Evolutionary conservation across 2,888 invertebrate genomes (phyloP).

Genomic region (Pseudococcus jackbeardsleyi): DNA sequence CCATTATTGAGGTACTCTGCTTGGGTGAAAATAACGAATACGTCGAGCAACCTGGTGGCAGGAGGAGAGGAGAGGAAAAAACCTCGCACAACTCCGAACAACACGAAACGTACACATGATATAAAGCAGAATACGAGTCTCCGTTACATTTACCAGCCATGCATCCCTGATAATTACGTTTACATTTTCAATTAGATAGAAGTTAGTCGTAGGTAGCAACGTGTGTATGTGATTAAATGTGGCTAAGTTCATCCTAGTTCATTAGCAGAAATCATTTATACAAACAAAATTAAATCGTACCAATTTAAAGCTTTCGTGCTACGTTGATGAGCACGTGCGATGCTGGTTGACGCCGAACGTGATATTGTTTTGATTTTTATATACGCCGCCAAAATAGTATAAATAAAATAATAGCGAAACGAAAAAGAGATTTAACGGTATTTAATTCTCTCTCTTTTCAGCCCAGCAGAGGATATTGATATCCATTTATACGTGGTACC

Average conservation of each 20-base stretch:
- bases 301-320: constrained; percentile 12
- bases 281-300: constrained; percentile 47
- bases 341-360: constrained; percentile 8
- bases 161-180: constrained; percentile 52
- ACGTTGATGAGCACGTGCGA: constrained; percentile 30
- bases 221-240: constrained; percentile 31
- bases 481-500: background rate
- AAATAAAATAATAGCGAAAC: constrained; percentile 2
- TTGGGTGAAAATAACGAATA: background rate
- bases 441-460: background rate
- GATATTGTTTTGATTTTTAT: constrained; percentile 37
- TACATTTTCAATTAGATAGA: constrained; percentile 51
- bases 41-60: background rate
- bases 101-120: constrained; percentile 33
- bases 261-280: constrained; percentile 34
- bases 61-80: background rate
- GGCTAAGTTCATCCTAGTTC: constrained; percentile 51
- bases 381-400: background rate
- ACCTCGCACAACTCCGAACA: background rate
- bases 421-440: constrained; percentile 27
- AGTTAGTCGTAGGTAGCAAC: constrained; percentile 32
- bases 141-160: constrained; percentile 43
- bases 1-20: background rate
- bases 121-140: constrained; percentile 6
- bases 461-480: background rate